A percentile compares a stretch with the other conserved stretches of the same genome.
Evolutionary conservation across 1,140 invertebrate species (phyloP).

Genomic region (Coenobita brevimanus): DNA sequence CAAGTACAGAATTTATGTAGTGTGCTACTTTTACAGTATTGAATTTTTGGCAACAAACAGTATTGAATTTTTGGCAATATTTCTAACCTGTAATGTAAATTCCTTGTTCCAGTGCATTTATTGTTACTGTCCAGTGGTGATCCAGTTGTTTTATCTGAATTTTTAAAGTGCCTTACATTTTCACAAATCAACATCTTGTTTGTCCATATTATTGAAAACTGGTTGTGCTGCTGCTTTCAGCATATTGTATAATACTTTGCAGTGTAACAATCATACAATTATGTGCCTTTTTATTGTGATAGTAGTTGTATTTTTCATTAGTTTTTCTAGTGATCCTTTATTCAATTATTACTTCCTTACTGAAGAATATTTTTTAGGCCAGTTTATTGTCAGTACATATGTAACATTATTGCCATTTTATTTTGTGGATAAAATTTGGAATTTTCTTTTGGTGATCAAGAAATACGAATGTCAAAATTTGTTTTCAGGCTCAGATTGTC

Average conservation of each 20-base stretch:
- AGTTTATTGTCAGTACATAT: slow-evolving; percentile 39
- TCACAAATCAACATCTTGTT: not conserved
- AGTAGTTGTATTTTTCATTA: slow-evolving; percentile 51
- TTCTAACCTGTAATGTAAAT: too few relatives aligned
- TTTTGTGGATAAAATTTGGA: not conserved
- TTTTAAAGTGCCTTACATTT: not conserved
- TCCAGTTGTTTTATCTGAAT: too few relatives aligned
- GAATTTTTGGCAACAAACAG: not conserved
- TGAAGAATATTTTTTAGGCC: slow-evolving; percentile 27
- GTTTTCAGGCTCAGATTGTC: slow-evolving; percentile 35
- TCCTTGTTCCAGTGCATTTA: too few relatives aligned
- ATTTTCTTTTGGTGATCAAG: not conserved
- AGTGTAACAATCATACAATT: slow-evolving; percentile 61
- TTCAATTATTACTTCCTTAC: slow-evolving; percentile 27
- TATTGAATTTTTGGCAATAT: too few relatives aligned
- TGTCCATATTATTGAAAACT: slow-evolving; percentile 22
- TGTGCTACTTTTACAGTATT: slow-evolving; percentile 4
- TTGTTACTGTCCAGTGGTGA: too few relatives aligned
- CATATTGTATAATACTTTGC: slow-evolving; percentile 38
- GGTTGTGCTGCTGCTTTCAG: slow-evolving; percentile 35
- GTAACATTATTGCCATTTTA: slow-evolving; percentile 19
- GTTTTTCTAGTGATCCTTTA: slow-evolving; percentile 40
- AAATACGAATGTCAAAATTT: slow-evolving; percentile 5
- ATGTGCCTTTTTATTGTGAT: slow-evolving; percentile 65
- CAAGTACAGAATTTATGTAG: too few relatives aligned